Evolutionary conservation across 2,113 vertebrate species (phyloP).

Genomic region (Elephas maximus): DNA sequence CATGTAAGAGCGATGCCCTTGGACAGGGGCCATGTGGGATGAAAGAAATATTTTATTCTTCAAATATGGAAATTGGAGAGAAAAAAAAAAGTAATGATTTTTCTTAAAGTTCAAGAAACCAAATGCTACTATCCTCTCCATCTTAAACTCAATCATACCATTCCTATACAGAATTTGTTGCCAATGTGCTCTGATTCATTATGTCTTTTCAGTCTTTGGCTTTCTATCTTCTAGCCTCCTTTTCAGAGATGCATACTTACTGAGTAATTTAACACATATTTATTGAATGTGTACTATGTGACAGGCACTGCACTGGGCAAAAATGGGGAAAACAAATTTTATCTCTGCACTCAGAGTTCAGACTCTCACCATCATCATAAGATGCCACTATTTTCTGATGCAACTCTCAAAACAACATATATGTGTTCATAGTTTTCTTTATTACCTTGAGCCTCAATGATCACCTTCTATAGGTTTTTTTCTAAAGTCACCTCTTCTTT

Average conservation of each 20-base stretch:
- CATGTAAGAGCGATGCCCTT: not conserved
- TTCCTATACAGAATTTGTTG: not conserved
- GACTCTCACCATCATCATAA: not conserved
- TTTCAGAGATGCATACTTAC: not conserved
- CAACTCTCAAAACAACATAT: not conserved
- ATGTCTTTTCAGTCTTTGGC: not conserved
- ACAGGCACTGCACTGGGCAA: not conserved
- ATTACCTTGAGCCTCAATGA: not conserved
- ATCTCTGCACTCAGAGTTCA: not conserved
- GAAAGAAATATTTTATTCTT: constrained; percentile 19
- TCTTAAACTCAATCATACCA: not conserved
- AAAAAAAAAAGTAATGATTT: not conserved
- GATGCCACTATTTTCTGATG: not conserved
- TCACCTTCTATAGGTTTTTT: not conserved
- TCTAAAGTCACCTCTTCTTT: not conserved
- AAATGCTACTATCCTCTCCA: not conserved
- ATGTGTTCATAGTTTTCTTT: not conserved
- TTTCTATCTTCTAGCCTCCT: not conserved
- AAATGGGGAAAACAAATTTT: not conserved
- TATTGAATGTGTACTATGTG: not conserved
- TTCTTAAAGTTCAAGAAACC: not conserved
- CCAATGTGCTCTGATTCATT: not conserved
- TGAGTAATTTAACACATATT: not conserved
- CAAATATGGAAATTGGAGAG: not conserved
- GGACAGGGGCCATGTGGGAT: not conserved